A percentile compares a stretch with the other conserved stretches of the same genome.
Conservation (phyloP, 2,113 vertebrate species). For the Equus quagga region DNA sequence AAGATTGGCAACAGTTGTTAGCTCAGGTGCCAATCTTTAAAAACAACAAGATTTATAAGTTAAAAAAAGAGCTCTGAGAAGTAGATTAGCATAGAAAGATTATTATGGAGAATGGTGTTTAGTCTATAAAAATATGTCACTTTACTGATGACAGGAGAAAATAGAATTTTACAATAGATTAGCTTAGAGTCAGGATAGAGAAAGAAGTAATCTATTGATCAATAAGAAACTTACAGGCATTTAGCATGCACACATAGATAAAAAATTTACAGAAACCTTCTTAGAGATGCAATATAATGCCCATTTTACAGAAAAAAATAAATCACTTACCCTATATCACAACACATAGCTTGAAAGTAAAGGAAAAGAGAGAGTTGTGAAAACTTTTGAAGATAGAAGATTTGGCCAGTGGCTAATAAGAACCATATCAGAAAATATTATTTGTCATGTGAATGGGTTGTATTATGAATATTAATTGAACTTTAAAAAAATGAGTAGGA, state of each 20-base stretch:
- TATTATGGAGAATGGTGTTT: background rate
- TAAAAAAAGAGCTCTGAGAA: background rate
- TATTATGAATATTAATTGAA: background rate
- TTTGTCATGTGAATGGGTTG: background rate
- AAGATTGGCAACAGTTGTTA: too few species aligned
- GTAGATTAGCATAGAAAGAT: background rate
- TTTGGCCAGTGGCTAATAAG: background rate
- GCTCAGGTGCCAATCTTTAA: too few species aligned
- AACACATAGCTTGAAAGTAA: background rate
- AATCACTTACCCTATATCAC: background rate
- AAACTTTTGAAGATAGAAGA: background rate
- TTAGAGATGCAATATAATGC: background rate
- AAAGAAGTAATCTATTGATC: background rate
- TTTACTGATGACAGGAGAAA: background rate
- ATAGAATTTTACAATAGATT: background rate
- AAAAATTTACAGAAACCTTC: background rate
- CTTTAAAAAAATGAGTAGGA: background rate
- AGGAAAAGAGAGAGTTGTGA: background rate
- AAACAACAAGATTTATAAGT: background rate
- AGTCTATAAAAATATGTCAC: background rate
- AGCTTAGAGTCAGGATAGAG: background rate
- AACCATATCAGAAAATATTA: background rate
- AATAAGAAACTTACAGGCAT: background rate
- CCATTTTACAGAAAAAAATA: background rate
- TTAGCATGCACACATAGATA: background rate